These are phyloP conservation scores for Loriculus beryllinus DNA, from an alignment of 2,797 vertebrate species.

Conservation along the genomic window DNA sequence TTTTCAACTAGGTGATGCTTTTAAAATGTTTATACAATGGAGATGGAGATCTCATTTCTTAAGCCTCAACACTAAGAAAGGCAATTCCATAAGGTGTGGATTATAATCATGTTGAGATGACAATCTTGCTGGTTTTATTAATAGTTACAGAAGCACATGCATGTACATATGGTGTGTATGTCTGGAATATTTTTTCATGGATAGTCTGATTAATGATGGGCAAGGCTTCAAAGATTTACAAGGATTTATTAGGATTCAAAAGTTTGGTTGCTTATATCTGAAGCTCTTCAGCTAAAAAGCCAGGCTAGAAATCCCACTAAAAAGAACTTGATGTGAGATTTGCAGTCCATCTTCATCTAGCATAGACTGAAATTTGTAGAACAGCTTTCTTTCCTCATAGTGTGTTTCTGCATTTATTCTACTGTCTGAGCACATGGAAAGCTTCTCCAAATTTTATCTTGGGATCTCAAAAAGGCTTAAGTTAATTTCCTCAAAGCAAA, in stretches of 20 bases:
- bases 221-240: background rate
- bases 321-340: background rate
- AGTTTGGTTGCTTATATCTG: background rate
- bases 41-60: slow-evolving; percentile 17
- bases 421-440: background rate
- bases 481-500: background rate
- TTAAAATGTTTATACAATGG: slow-evolving; percentile 6
- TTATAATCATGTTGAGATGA: background rate
- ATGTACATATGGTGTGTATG: background rate
- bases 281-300: background rate
- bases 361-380: background rate
- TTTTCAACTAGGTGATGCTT: slow-evolving; percentile 38
- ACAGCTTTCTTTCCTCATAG: background rate
- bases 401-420: background rate
- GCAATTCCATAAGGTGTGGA: background rate
- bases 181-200: slow-evolving; percentile 4
- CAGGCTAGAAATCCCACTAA: background rate
- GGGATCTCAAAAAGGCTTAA: background rate
- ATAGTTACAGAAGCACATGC: background rate
- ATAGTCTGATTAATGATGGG: slow-evolving; percentile 13
- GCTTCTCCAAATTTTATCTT: background rate
- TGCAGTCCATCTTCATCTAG: background rate
- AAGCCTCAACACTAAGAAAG: background rate
- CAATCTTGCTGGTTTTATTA: background rate
- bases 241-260: background rate